These are phyloP conservation scores for Polypedilum vanderplanki DNA, from an alignment of 1,140 invertebrate genomes.

Conservation along the genomic window DNA sequence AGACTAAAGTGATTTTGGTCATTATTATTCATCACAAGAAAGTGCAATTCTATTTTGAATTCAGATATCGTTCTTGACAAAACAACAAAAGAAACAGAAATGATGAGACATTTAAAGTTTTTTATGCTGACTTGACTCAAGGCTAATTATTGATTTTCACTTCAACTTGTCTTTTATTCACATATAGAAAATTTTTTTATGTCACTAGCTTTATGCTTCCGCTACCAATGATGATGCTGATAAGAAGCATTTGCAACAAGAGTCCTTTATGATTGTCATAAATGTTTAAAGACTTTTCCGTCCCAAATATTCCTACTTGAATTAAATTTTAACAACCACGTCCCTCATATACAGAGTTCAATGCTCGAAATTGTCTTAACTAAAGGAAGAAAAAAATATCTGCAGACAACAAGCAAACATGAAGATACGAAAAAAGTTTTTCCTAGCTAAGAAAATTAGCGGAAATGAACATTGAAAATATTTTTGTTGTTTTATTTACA, in stretches of 20 bases:
- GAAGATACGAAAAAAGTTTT: no score
- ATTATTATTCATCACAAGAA: slow-evolving; percentile 19
- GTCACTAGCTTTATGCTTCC: neutral
- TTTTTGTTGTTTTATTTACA: no score
- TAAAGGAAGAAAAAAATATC: no score
- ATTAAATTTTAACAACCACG: no score
- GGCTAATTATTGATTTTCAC: slow-evolving; percentile 13
- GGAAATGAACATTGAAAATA: no score
- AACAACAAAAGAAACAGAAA: neutral
- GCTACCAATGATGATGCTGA: neutral
- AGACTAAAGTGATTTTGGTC: neutral
- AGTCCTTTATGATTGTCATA: neutral
- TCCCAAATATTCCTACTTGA: neutral
- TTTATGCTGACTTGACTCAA: neutral
- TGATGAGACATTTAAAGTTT: neutral
- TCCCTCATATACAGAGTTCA: no score
- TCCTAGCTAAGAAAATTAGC: no score
- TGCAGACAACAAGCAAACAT: no score
- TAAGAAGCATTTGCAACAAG: neutral
- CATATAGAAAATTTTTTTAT: slow-evolving; percentile 1
- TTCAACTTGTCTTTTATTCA: neutral
- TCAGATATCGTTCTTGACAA: neutral
- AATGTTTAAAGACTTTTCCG: slow-evolving; percentile 5
- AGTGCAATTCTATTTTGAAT: neutral
- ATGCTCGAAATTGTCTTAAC: no score